Conservation (phyloP, 2,797 vertebrate genomes). For the Smutsia gigantea region DNA sequence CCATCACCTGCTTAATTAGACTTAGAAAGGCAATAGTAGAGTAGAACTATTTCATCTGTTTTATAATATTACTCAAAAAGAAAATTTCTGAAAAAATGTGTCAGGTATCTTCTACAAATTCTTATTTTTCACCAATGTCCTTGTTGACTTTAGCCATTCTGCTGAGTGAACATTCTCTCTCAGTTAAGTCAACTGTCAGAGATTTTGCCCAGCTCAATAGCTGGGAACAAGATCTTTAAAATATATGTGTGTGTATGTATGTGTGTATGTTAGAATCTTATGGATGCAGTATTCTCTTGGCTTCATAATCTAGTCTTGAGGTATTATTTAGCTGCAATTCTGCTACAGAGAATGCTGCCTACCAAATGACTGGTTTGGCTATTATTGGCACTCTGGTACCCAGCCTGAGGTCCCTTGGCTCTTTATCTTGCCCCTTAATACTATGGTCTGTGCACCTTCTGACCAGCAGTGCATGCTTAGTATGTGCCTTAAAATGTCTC, state of each 20-base stretch:
- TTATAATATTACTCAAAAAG: neutral
- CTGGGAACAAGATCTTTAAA: neutral
- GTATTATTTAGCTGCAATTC: neutral
- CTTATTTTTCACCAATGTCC: neutral
- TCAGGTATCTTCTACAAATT: neutral
- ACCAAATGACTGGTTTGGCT: neutral
- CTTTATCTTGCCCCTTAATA: neutral
- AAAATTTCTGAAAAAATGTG: neutral
- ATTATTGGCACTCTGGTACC: too few relatives aligned
- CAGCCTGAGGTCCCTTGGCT: neutral
- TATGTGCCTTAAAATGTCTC: neutral
- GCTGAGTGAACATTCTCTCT: neutral
- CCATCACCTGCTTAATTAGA: constrained; percentile 13
- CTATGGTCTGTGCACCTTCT: neutral
- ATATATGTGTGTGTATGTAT: neutral
- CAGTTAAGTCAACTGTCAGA: neutral
- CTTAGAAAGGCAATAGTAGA: neutral
- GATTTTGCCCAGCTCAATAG: neutral
- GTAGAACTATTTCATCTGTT: neutral
- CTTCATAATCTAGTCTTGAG: neutral
- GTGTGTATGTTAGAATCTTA: neutral
- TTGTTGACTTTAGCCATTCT: neutral
- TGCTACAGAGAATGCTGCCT: neutral
- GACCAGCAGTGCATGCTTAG: neutral
- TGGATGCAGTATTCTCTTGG: neutral